Evolutionary conservation across 2,113 vertebrate genomes (phyloP).

Genomic region (Carassius gibelio): DNA sequence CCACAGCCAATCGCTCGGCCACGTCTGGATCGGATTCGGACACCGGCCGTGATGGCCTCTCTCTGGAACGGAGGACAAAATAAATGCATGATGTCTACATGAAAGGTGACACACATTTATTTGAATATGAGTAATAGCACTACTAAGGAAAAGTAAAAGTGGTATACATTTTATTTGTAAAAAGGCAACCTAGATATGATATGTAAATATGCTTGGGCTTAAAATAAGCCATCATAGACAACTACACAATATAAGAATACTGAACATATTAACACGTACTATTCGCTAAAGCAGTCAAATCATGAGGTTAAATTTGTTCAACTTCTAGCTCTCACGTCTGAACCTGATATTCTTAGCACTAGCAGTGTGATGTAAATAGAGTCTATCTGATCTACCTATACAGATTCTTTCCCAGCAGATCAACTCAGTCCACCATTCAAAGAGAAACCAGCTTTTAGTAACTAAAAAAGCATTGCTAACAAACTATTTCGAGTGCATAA

Average conservation of each 20-base stretch:
- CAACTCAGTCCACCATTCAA: neutral
- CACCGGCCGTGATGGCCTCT: conserved; percentile 59
- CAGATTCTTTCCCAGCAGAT: neutral
- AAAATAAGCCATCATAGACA: neutral
- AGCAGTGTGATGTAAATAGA: conserved; percentile 11
- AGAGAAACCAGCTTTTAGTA: neutral
- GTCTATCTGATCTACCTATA: neutral
- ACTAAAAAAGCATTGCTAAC: neutral
- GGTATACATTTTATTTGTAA: neutral
- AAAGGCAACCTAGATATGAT: neutral
- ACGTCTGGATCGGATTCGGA: conserved; percentile 82
- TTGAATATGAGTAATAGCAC: neutral
- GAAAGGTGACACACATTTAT: neutral
- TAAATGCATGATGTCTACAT: neutral
- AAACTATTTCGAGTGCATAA: neutral
- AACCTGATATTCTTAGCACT: neutral
- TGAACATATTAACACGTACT: neutral
- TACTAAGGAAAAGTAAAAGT: neutral
- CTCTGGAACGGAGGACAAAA: conserved; percentile 60
- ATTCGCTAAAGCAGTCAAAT: neutral
- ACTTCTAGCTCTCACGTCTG: neutral
- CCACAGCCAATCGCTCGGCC: conserved; percentile 83
- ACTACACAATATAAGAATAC: neutral
- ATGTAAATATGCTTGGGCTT: neutral
- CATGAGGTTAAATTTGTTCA: conserved; percentile 26